Conservation (phyloP, 2,113 vertebrate genomes). For the Etheostoma spectabile region DNA sequence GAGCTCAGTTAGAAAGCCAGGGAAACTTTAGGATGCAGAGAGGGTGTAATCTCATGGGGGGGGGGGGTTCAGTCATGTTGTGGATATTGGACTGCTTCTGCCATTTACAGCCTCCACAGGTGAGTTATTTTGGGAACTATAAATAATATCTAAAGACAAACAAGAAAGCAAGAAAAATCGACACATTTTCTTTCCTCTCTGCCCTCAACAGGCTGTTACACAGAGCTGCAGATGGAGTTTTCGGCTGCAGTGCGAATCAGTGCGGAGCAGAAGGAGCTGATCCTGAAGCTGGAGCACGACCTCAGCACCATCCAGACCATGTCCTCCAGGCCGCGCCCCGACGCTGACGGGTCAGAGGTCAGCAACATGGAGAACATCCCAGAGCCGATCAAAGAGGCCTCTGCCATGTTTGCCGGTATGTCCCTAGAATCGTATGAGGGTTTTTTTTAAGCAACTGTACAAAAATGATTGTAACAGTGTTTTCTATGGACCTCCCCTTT, state of each 20-base stretch:
- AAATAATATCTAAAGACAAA: constrained; percentile 1
- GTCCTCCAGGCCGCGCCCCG: constrained; percentile 85
- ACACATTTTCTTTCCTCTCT: neutral
- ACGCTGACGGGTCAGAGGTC: constrained; percentile 86
- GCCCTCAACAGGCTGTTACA: constrained; percentile 86
- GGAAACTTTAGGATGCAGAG: neutral
- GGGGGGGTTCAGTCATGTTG: constrained; percentile 28
- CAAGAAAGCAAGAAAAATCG: neutral
- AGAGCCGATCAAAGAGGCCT: constrained; percentile 95
- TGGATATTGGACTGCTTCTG: constrained; percentile 41
- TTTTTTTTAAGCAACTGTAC: neutral
- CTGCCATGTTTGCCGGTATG: constrained; percentile 90
- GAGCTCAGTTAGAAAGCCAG: constrained; percentile 35
- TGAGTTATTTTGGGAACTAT: constrained; percentile 47
- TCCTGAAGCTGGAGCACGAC: constrained; percentile 93
- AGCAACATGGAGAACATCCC: constrained; percentile 88
- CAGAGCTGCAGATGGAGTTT: constrained; percentile 90
- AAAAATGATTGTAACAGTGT: neutral
- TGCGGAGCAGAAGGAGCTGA: constrained; percentile 92
- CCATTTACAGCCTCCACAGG: constrained; percentile 51
- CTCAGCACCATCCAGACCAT: constrained; percentile 93
- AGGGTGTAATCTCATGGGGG: neutral
- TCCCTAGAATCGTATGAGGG: neutral
- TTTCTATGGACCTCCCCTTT: no score
- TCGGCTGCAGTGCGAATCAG: constrained; percentile 84